phyloP scores from a whole-genome alignment of 2,888 invertebrate species.

The Ceriagrion tenellum region DNA sequence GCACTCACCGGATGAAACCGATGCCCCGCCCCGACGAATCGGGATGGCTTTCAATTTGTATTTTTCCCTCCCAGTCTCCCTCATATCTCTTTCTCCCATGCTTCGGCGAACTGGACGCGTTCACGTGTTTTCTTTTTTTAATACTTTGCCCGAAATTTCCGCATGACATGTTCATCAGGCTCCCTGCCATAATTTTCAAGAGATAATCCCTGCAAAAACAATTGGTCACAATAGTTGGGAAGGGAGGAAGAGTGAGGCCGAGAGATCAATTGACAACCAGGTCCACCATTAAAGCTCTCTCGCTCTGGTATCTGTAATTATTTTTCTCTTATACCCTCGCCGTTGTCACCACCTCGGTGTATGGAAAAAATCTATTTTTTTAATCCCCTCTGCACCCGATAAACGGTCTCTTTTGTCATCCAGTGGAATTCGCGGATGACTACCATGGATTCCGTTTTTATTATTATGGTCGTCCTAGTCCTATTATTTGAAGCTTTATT shows the following conservation, averaged over 20 bases:
- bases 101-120: too few species aligned
- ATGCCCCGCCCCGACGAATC: neutral
- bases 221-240: neutral
- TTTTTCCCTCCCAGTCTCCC: neutral
- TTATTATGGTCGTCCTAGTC: neutral
- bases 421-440: neutral
- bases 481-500: neutral
- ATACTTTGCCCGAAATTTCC: neutral
- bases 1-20: too few species aligned
- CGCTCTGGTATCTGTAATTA: too few species aligned
- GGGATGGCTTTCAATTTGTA: neutral
- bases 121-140: too few species aligned
- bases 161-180: slow-evolving; percentile 2
- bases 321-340: too few species aligned
- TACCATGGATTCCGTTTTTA: neutral
- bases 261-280: neutral
- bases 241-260: neutral
- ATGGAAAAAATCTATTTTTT: neutral
- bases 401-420: neutral
- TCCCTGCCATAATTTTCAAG: neutral
- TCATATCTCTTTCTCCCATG: neutral
- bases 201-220: neutral
- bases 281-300: neutral
- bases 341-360: neutral
- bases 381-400: neutral